phyloP scores from a whole-genome alignment of 1,140 invertebrate genomes.

The Apolygus lucorum region DNA sequence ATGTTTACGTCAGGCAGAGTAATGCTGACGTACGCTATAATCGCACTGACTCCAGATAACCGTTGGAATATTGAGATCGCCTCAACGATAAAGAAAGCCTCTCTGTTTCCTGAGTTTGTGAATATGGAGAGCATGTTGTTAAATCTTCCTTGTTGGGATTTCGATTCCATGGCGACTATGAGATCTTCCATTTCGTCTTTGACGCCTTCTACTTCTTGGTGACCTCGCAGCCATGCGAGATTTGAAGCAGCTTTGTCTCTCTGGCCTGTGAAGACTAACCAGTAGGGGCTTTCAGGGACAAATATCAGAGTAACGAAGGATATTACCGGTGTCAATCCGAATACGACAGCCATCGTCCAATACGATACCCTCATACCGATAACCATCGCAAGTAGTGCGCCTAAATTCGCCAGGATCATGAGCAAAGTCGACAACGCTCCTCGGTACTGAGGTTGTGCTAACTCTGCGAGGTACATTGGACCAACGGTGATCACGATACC shows the following conservation, averaged over 20 bases:
- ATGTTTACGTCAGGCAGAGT: not conserved
- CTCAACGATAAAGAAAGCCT: slow-evolving; percentile 20
- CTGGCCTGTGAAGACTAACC: slow-evolving; percentile 52
- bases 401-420: no score
- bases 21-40: slow-evolving; percentile 10
- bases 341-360: no score
- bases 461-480: slow-evolving; percentile 54
- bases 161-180: not conserved
- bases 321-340: no score
- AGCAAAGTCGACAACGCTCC: no score
- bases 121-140: slow-evolving; percentile 23
- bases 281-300: slow-evolving; percentile 77
- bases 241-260: slow-evolving; percentile 47
- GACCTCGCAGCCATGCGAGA: not conserved
- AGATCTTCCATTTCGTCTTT: not conserved
- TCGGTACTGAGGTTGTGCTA: slow-evolving; percentile 50
- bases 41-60: not conserved
- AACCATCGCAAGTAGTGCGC: no score
- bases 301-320: no score
- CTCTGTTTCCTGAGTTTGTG: not conserved
- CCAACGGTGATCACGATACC: slow-evolving; percentile 44
- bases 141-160: slow-evolving; percentile 24
- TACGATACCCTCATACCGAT: no score
- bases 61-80: not conserved
- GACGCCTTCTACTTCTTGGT: not conserved